Percentiles rank a stretch among this genome's conserved stretches.
Evolutionary conservation across 2,113 vertebrate species (phyloP).

Genomic region (Malurus elegans): DNA sequence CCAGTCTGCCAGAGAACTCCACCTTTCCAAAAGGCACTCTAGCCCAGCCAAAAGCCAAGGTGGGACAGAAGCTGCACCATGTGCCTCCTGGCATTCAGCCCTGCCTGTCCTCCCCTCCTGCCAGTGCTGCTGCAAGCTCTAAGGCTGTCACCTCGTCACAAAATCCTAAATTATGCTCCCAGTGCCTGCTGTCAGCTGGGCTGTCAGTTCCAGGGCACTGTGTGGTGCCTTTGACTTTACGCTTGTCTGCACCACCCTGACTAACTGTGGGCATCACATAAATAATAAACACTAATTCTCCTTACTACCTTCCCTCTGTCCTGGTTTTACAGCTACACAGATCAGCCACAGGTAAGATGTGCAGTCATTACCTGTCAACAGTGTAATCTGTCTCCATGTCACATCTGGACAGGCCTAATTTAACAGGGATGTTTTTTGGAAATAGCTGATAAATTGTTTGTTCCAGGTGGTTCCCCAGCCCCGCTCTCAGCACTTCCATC

Average conservation of each 20-base stretch:
- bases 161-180: background rate
- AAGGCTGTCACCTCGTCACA: background rate
- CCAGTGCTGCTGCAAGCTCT: background rate
- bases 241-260: background rate
- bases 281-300: background rate
- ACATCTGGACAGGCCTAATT: background rate
- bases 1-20: background rate
- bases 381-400: background rate
- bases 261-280: background rate
- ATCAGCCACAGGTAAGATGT: background rate
- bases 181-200: slow-evolving; percentile 3
- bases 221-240: background rate
- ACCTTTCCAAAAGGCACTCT: background rate
- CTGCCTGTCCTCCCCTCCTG: background rate
- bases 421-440: background rate
- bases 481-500: background rate
- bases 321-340: background rate
- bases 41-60: background rate
- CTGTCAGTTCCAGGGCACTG: background rate
- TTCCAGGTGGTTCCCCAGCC: background rate
- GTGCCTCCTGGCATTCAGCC: background rate
- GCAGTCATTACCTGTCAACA: background rate
- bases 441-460: background rate
- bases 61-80: background rate
- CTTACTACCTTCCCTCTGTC: background rate